Evolutionary conservation across 2,888 invertebrate species (phyloP), one percentile per base, ranked within the genome.

Genomic region (Watsonalla binaria): DNA sequence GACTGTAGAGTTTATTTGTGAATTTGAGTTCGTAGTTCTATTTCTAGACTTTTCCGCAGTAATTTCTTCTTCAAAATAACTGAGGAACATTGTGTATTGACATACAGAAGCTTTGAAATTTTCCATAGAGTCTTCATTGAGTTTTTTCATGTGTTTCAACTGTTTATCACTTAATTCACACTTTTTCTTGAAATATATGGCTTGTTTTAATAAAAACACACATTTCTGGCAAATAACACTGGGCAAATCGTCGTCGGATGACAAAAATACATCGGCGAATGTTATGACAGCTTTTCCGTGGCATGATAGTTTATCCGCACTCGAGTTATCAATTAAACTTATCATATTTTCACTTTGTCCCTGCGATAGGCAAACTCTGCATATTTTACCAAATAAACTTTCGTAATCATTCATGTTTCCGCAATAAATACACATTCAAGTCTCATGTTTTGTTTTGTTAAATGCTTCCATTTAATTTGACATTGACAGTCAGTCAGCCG

Each of bases 111-210:
- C 68, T 57, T 72, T 66, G 8, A 74, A 54, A 62, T 64, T 60
- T 15, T 54, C 52, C 11, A 11, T 8, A 0, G 42, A 42, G 11
- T 8, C 11, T 11, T 42, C 42, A 42, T 11, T 11, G 11, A 42
- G 42, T 42, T 42, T 11, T 42, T 42, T 42, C 42, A 42, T 42
- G 5, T 11, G 42, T 42, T 42, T 64, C 2, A 86, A 59, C 14
- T 66, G 61, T 56, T 70, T 70, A 15, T 86, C 72, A 48, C 77
- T 83, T 0, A 72, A 69, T 73, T 88, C 83, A 54, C 87, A 85
- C 47, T 66, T 80, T 24, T 82, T 63, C 62, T 86, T 86, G 51
- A 90, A 89, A 49, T 62, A 60, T 47, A 86, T 79, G n/a, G 82
- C 72, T 61, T 84, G 78, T 67, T 82, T 82, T 48, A 90, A 62